Evolutionary conservation across 2,888 invertebrate genomes (phyloP), one percentile per base, ranked within the genome.

Genomic region (Habroteleia sp.): DNA sequence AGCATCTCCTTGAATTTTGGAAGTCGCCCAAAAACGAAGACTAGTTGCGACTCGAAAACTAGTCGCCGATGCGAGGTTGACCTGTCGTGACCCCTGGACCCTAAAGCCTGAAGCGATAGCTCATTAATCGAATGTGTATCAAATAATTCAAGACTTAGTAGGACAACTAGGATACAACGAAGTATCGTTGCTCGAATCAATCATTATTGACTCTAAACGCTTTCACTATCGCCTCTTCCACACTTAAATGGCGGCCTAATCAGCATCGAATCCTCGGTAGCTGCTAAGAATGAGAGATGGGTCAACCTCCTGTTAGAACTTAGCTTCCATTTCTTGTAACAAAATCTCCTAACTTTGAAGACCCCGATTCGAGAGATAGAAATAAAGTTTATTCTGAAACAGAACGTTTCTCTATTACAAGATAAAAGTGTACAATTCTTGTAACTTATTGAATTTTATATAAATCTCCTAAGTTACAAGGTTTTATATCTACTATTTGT

Each of bases 1-100:
- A 85, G 58, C 83, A 85, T 69, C 81, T 88, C 66, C 81, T 87
- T 80, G 81, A 88, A 77, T 88, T 88, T 71, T 88, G 88, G 87
- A 85, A 85, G 78, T 87, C 85, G 80, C 85, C 87, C 69, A 85
- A 81, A 76, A 82, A 80, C 72, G 82, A 83, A 81, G 82, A 85
- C 82, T 85, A 84, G 82, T 31, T 16, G 3, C 27, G 14, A 25
- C 29, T 3, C 10, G 25, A 37, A 41, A 4, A 23, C 14, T 17
- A 37, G 8, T 37, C 37, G 14, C 13, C 29, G 29, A 31, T 27
- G 6, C 6, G 29, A 60, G 37, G 46, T 48, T 48, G 62, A 8
- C 48, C 29, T 25, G 39, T 29, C 16, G 14, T 8, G 6, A 44
- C 27, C 29, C 25, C 46, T 29, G 25, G 7, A 25, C 7, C 6